These are phyloP conservation scores for Thalassaphorura encarpata DNA, from an alignment of 1,140 invertebrate genomes.

Conservation along the genomic window DNA sequence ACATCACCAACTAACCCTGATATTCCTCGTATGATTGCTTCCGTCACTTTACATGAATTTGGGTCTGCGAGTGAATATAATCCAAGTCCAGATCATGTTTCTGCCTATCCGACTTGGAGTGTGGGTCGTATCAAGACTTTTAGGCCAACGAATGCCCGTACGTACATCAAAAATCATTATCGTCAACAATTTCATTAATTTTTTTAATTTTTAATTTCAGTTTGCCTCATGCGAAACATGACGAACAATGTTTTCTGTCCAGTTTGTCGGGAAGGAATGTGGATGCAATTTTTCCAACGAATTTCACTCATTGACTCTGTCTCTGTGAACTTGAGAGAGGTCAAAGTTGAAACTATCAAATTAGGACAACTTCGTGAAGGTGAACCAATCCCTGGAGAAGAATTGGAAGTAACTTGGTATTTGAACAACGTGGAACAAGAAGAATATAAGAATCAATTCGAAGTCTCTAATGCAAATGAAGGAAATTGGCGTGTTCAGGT, in stretches of 20 bases:
- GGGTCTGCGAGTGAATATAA: no score
- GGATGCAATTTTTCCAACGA: constrained; percentile 23
- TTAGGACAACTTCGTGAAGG: constrained; percentile 16
- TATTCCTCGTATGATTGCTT: no score
- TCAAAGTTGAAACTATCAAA: constrained; percentile 15
- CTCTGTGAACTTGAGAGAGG: not conserved
- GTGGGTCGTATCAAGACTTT: no score
- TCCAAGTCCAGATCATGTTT: no score
- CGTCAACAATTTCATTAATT: no score
- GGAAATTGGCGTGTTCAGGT: constrained; percentile 22
- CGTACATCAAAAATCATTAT: no score
- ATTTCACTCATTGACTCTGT: constrained; percentile 25
- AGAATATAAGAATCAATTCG: not conserved
- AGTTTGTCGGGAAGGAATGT: constrained; percentile 29
- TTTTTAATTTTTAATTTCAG: constrained; percentile 18
- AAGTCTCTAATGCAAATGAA: not conserved
- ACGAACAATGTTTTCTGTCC: constrained; percentile 13
- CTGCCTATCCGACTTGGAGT: no score
- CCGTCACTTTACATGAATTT: no score
- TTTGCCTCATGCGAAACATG: constrained; percentile 30
- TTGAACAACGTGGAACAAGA: not conserved
- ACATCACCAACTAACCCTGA: no score
- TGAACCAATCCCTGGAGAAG: constrained; percentile 16
- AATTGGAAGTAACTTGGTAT: constrained; percentile 13
- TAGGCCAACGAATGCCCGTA: no score